Evolutionary conservation across 2,113 vertebrate genomes (phyloP).

Genomic region (Mormyrus lacerda): DNA sequence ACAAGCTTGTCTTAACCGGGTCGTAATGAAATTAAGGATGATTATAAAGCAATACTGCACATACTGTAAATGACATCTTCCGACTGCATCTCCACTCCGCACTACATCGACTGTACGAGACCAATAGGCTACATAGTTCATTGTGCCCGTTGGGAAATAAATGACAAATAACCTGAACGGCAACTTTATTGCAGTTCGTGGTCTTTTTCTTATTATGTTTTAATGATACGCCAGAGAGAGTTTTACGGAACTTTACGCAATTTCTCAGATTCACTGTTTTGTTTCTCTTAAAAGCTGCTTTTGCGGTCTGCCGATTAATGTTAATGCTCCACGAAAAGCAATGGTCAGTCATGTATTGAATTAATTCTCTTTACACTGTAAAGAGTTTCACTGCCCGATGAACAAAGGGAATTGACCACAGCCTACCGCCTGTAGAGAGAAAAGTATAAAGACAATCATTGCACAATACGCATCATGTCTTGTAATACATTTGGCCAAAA

Average conservation of each 20-base stretch:
- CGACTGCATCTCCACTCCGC: not conserved
- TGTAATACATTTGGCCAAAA: not conserved
- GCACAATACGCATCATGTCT: not conserved
- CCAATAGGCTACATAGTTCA: not conserved
- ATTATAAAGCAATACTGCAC: not conserved
- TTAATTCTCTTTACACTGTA: not conserved
- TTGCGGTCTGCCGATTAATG: not conserved
- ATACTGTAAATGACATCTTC: not conserved
- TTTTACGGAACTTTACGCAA: not conserved
- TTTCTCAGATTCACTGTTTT: not conserved
- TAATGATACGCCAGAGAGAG: not conserved
- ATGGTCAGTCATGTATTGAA: not conserved
- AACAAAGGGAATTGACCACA: not conserved
- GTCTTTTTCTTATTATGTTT: not conserved
- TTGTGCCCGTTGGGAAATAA: not conserved
- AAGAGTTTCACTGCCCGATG: not conserved
- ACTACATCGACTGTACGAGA: not conserved
- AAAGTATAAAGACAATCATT: not conserved
- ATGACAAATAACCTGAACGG: not conserved
- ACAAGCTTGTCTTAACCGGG: not conserved
- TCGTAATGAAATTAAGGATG: not conserved
- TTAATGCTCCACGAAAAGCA: not conserved
- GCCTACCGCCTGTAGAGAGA: not conserved
- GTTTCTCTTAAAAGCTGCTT: not conserved
- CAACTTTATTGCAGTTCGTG: not conserved